phyloP scores from a whole-genome alignment of 2,797 vertebrate genomes.

The Chelmon rostratus region DNA sequence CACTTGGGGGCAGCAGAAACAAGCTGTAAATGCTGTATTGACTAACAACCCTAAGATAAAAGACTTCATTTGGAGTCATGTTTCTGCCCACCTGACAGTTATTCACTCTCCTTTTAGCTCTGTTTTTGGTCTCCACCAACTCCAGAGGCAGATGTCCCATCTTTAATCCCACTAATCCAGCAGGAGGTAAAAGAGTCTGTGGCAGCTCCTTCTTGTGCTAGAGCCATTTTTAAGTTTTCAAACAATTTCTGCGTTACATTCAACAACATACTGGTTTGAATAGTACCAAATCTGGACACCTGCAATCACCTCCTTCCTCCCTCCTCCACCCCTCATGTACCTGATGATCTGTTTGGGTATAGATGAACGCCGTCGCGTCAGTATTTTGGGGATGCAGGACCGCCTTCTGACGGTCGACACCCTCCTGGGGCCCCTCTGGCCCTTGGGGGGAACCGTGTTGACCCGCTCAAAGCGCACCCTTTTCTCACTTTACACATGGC shows the following conservation, averaged over 20 bases:
- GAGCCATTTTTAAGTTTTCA: too few species aligned
- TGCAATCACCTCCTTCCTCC: neutral
- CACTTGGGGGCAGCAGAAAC: neutral
- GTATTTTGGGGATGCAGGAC: conserved; percentile 91
- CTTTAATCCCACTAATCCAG: too few species aligned
- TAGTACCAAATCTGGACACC: neutral
- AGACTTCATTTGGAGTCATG: too few species aligned
- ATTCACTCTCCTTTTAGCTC: neutral
- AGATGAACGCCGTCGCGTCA: conserved; percentile 80
- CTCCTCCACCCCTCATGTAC: conserved; percentile 80
- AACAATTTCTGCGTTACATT: too few species aligned
- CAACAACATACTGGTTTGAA: too few species aligned
- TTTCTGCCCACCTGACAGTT: too few species aligned
- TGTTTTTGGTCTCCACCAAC: neutral
- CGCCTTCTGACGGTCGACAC: conserved; percentile 85
- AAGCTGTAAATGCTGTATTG: neutral
- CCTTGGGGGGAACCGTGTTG: conserved; percentile 92
- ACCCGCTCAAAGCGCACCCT: conserved; percentile 93
- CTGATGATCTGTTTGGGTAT: conserved; percentile 91
- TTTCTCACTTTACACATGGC: conserved; percentile 85
- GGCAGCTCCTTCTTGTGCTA: too few species aligned
- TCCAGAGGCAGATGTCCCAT: neutral
- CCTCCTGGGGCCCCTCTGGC: conserved; percentile 87
- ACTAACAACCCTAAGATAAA: too few species aligned
- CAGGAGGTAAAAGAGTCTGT: too few species aligned